Evolutionary conservation across 1,140 invertebrate genomes (phyloP).

Genomic region (Habropoda laboriosa): DNA sequence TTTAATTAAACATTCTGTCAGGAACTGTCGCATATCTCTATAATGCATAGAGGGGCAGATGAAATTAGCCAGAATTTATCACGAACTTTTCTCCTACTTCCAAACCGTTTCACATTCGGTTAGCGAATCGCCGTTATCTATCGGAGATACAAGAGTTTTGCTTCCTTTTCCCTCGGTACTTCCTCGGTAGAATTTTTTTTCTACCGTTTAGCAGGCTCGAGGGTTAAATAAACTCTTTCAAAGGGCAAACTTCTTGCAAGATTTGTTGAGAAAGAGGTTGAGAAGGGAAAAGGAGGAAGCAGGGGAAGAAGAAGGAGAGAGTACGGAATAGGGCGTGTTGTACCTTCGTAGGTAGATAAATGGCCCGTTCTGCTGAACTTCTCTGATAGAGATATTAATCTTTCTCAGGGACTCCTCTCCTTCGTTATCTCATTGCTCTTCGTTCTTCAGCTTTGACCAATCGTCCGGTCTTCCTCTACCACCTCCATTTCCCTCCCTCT

Average conservation of each 20-base stretch:
- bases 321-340: constrained; percentile 43
- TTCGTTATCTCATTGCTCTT: constrained; percentile 4
- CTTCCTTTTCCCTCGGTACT: constrained; percentile 11
- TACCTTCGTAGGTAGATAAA: constrained; percentile 71
- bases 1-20: constrained; percentile 4
- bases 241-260: constrained; percentile 36
- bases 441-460: constrained; percentile 27
- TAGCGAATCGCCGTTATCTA: constrained; percentile 40
- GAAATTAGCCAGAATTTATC: constrained; percentile 61
- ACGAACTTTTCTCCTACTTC: constrained; percentile 36
- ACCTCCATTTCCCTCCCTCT: neutral
- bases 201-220: neutral
- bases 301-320: constrained; percentile 21
- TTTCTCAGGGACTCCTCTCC: constrained; percentile 64
- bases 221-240: constrained; percentile 72
- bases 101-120: constrained; percentile 52
- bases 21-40: neutral
- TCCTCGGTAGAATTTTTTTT: constrained; percentile 13
- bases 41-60: too few species aligned
- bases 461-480: neutral
- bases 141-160: constrained; percentile 1
- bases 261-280: constrained; percentile 39
- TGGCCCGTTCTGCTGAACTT: constrained; percentile 74
- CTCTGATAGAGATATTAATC: constrained; percentile 78
- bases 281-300: constrained; percentile 17